Evolutionary conservation across 2,113 vertebrate genomes (phyloP), one percentile per base, ranked within the genome.

Genomic region (Otus sunia): DNA sequence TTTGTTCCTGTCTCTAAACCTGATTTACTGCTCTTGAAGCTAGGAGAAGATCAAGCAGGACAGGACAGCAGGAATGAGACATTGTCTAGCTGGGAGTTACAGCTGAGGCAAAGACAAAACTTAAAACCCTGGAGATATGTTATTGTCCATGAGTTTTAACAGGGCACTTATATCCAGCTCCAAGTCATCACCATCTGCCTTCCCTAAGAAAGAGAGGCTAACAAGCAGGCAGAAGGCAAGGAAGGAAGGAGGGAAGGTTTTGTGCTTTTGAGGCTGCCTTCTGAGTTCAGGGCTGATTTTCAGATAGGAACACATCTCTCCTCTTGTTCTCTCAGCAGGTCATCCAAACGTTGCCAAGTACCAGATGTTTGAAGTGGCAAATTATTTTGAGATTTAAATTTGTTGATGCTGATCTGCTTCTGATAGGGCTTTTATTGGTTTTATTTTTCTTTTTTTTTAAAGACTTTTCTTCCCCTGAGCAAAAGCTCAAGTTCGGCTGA

Each of bases 281-380:
- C 77, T 86, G 75, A 92, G 69, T 79, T 92, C 76, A 94, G 58
- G 68, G 86, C 12, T 87, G 39, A 52, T 84, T 88, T 93, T 90
- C 83, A 92, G 68, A 95, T 72, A 67, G 30, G 56, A 93, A n/a
- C 49, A 74, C 8, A 60, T 69, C 53, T 59, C 29, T 73, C 13
- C 50, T 21, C 71, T 79, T 82, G 36, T 80, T 90, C 34, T 90
- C 87, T 75, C 68, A 89, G 71, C 59, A 53, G 89, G 66, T 87
- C 75, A 82, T 82, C 62, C 53, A 75, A 95, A 81, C 5, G 5
- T 18, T 90, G 82, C 90, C 97, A 96, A 97, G 47, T 34, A 72
- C 91, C 96, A 98, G 96, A 96, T 96, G 80, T 95, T 95, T 93
- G 64, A 84, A 95, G 84, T 53, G 52, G 66, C 76, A 81, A 93